Evolutionary conservation across 2,113 vertebrate species (phyloP).

Genomic region (Cyprinodon tularosa): DNA sequence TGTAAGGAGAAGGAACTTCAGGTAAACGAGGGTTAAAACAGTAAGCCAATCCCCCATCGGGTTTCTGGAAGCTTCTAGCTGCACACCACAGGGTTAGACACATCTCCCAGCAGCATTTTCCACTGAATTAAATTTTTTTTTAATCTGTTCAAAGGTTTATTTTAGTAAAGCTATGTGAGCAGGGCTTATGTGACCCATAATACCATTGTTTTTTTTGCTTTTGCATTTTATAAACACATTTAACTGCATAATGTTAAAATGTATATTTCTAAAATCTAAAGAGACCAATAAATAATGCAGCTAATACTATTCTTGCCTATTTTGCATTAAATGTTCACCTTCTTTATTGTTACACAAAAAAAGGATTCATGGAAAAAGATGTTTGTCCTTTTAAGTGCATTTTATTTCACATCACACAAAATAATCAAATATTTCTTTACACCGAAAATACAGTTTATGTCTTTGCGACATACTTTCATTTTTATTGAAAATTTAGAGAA

Average conservation of each 20-base stretch:
- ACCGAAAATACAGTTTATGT: neutral
- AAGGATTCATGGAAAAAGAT: neutral
- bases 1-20: neutral
- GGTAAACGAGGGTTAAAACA: neutral
- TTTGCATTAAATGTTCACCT: neutral
- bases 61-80: neutral
- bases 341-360: neutral
- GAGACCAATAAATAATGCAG: too few species aligned
- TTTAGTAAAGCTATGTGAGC: too few species aligned
- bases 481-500: neutral
- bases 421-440: too few species aligned
- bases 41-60: neutral
- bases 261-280: neutral
- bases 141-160: too few species aligned
- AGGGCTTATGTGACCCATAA: too few species aligned
- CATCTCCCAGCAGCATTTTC: neutral
- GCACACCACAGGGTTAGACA: neutral
- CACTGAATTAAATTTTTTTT: neutral
- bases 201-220: too few species aligned
- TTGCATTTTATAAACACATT: too few species aligned
- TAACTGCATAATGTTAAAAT: too few species aligned
- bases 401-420: neutral
- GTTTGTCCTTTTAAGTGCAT: neutral
- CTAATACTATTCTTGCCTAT: neutral
- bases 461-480: neutral